Conservation (phyloP, 2,113 vertebrate species). For the Anser cygnoides region DNA sequence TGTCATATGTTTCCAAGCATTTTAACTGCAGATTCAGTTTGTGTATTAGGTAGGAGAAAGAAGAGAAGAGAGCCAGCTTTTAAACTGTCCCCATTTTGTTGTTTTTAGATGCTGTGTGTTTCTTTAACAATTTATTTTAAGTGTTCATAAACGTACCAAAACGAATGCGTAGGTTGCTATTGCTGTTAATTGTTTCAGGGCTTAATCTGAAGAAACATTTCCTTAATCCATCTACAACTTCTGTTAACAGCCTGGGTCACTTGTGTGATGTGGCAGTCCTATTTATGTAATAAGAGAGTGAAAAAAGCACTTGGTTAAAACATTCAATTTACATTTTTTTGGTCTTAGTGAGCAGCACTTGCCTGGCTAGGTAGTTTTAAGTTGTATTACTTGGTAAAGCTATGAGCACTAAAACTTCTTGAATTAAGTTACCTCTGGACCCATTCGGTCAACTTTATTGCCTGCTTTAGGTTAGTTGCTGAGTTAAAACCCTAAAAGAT, state of each 20-base stretch:
- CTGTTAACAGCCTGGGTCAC: neutral
- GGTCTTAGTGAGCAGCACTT: neutral
- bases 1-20: neutral
- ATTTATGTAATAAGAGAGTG: neutral
- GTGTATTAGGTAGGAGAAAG: neutral
- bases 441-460: neutral
- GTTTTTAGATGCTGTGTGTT: neutral
- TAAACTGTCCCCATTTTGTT: neutral
- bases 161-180: neutral
- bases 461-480: neutral
- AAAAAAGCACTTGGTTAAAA: neutral
- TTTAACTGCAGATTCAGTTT: neutral
- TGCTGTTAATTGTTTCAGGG: neutral
- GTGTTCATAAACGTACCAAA: neutral
- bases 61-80: neutral
- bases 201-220: neutral
- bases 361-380: neutral
- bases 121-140: neutral
- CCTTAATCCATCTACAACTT: neutral
- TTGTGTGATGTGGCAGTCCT: neutral
- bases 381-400: neutral
- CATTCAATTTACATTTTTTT: neutral
- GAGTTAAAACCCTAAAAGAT: neutral
- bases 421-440: neutral
- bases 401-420: neutral